Conservation (phyloP, 2,797 vertebrate genomes). For the Dicrostonyx torquatus region DNA sequence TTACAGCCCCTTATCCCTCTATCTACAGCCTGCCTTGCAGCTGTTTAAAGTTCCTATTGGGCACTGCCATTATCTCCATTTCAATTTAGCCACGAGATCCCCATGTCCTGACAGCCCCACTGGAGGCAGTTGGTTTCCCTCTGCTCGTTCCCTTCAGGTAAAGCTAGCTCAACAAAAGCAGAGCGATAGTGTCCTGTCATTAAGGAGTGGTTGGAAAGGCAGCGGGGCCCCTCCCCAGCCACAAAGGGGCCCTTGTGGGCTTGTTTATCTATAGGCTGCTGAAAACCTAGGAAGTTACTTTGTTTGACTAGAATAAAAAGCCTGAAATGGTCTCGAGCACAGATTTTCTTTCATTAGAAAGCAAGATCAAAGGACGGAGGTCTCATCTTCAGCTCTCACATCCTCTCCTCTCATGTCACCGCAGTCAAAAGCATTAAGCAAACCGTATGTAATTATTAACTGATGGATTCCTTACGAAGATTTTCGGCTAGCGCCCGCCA, state of each 20-base stretch:
- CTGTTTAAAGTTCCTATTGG: constrained; percentile 84
- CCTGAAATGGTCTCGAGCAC: constrained; percentile 84
- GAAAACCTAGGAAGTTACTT: constrained; percentile 85
- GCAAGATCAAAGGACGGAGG: constrained; percentile 85
- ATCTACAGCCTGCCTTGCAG: constrained; percentile 86
- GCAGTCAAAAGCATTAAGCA: constrained; percentile 77
- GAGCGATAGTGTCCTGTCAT: constrained; percentile 80
- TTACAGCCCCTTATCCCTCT: constrained; percentile 82
- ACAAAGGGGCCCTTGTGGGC: constrained; percentile 90
- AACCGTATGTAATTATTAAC: constrained; percentile 78
- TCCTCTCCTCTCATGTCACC: constrained; percentile 78
- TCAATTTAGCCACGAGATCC: constrained; percentile 82
- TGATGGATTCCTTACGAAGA: constrained; percentile 75
- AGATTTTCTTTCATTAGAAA: constrained; percentile 84
- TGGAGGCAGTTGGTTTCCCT: constrained; percentile 68
- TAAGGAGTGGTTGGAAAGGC: constrained; percentile 81
- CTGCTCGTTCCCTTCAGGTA: constrained; percentile 74
- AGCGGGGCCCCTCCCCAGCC: constrained; percentile 75
- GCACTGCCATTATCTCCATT: constrained; percentile 78
- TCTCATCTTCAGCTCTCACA: constrained; percentile 81
- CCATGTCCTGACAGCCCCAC: constrained; percentile 59
- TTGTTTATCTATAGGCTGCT: constrained; percentile 86
- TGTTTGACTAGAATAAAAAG: constrained; percentile 84
- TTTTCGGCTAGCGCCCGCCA: constrained; percentile 68
- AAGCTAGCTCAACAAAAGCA: constrained; percentile 79